phyloP scores from a whole-genome alignment of 1,140 invertebrate species.

The Cydia pomonella region DNA sequence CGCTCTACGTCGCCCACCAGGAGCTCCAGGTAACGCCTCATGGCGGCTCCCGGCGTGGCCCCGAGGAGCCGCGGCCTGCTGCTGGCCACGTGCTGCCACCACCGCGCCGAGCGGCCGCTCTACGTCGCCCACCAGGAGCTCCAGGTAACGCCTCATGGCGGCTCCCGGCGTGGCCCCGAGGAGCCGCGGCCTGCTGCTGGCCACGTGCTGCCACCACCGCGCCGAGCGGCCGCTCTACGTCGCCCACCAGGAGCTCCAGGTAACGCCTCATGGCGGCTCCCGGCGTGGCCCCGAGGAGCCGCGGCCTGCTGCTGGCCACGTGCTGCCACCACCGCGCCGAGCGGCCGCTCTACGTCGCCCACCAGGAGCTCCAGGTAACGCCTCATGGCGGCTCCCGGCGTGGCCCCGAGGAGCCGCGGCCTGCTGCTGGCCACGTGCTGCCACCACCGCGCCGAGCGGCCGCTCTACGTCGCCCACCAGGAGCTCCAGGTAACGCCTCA shows the following conservation, averaged over 20 bases:
- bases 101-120: conserved; percentile 87
- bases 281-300: conserved; percentile 59
- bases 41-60: conserved; percentile 53
- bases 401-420: conserved; percentile 78
- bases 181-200: conserved; percentile 85
- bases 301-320: conserved; percentile 88
- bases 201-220: conserved; percentile 94
- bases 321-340: conserved; percentile 94
- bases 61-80: conserved; percentile 82
- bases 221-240: conserved; percentile 87
- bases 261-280: too few species aligned
- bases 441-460: conserved; percentile 90
- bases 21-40: conserved; percentile 80
- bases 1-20: conserved; percentile 86
- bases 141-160: too few species aligned
- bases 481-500: conserved; percentile 80
- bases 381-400: too few species aligned
- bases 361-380: conserved; percentile 80
- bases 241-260: conserved; percentile 84
- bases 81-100: conserved; percentile 94
- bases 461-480: conserved; percentile 86
- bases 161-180: conserved; percentile 55
- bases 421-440: conserved; percentile 92
- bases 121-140: conserved; percentile 88
- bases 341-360: conserved; percentile 87